A percentile compares a stretch with the other conserved stretches of the same genome.
phyloP scores from a whole-genome alignment of 2,888 invertebrate genomes.

The Cerastis leucographa region DNA sequence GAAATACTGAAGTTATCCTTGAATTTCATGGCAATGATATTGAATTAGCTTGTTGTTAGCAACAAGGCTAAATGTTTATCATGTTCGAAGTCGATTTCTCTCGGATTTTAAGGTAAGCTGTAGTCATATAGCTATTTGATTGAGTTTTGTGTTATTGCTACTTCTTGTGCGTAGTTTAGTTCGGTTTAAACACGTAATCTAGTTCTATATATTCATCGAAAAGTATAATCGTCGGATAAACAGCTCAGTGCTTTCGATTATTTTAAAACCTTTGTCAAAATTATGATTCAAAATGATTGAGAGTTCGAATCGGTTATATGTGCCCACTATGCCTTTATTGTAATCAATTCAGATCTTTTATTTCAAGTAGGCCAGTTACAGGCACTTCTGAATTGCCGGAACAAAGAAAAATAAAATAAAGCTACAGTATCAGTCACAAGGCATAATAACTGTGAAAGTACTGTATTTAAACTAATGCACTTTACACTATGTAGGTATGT shows the following conservation, averaged over 20 bases:
- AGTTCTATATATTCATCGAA: background rate
- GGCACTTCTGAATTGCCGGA: too few relatives aligned
- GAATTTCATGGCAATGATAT: slow-evolving; percentile 20
- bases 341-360: background rate
- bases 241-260: background rate
- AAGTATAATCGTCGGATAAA: background rate
- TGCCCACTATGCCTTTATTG: background rate
- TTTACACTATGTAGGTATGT: background rate
- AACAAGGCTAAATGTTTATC: slow-evolving; percentile 2
- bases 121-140: slow-evolving; percentile 45
- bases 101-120: slow-evolving; percentile 50
- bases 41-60: background rate
- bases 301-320: background rate
- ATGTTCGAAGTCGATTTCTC: slow-evolving; percentile 10
- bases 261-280: background rate
- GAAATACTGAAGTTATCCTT: slow-evolving; percentile 11
- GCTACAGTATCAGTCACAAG: too few relatives aligned
- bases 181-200: background rate
- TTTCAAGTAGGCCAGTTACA: too few relatives aligned
- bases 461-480: background rate
- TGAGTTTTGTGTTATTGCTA: slow-evolving; percentile 24
- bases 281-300: background rate
- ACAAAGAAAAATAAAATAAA: too few relatives aligned
- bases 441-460: too few relatives aligned
- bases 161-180: background rate